Evolutionary conservation across 2,888 invertebrate genomes (phyloP), one percentile per base, ranked within the genome.

Genomic region (Synanthedon myopaeformis): DNA sequence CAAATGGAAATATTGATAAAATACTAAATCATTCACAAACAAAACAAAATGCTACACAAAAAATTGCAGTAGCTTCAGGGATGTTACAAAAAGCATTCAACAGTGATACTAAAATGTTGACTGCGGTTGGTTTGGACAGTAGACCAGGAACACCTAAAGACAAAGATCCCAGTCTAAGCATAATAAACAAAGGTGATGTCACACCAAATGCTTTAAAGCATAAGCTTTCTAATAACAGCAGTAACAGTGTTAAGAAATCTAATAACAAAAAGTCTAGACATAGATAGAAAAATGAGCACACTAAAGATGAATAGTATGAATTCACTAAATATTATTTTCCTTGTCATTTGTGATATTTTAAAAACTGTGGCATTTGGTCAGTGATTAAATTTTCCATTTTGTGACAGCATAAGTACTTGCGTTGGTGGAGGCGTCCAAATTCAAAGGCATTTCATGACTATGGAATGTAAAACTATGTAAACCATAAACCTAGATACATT

Each of bases 221-320:
- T 61, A 91, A 90, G 72, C 63, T 85, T 51, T 64, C 76, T 12
- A 78, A 67, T 55, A 79, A 79, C 56, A 76, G 71, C 54, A 78
- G 81, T 50, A 82, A 88, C 70, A 91, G 91, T 58, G 87, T 90
- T 48, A 95, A 94, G 76, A 95, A 94, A 69, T 93, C 89, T 72
- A 91, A 91, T 63, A 94, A 92, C 70, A 96, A 95, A 74, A 94
- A 95, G 79, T 92, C 94, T 17, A 90, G 94, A 67, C 94, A 95
- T 81, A 91, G 95, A 86, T 95, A 91, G 89, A 70, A 55, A 48
- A 41, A 52, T 51, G 53, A 28, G 28, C 35, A 35, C 35, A 35
- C 35, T n/a, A 12, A 50, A 17, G 0, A 50, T 50, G 23, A 19
- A 50, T 13, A 50, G 19, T 19, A 35, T 35, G 35, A 35, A 28